phyloP scores from a whole-genome alignment of 2,113 vertebrate species.

The Larimichthys polyactis region DNA sequence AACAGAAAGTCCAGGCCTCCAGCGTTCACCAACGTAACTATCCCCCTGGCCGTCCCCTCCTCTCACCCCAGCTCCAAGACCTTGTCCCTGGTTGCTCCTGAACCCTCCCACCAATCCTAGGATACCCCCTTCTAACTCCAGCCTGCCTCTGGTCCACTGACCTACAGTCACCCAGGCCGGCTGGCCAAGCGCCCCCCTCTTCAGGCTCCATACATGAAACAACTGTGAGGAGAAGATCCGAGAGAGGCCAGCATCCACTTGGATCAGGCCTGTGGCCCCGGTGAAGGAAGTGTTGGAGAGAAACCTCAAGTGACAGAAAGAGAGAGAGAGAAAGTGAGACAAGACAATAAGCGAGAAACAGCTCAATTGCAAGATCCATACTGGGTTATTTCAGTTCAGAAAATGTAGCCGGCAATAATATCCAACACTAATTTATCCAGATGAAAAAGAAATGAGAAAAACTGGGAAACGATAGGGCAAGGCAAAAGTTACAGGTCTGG shows the following conservation, averaged over 20 bases:
- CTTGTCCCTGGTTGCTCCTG: constrained; percentile 88
- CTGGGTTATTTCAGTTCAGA: constrained; percentile 4
- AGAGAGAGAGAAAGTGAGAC: constrained; percentile 32
- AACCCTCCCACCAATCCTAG: constrained; percentile 89
- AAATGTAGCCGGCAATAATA: neutral
- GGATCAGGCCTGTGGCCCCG: constrained; percentile 92
- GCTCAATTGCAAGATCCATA: neutral
- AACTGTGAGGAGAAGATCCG: constrained; percentile 91
- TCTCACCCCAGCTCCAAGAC: constrained; percentile 88
- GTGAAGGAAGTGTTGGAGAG: constrained; percentile 94
- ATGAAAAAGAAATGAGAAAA: neutral
- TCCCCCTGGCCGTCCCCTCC: constrained; percentile 74
- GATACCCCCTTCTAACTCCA: constrained; percentile 90
- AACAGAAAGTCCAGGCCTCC: constrained; percentile 79
- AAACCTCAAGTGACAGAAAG: constrained; percentile 84
- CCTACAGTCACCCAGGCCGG: constrained; percentile 95
- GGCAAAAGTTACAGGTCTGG: constrained; percentile 42
- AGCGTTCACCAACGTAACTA: constrained; percentile 64
- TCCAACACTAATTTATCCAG: neutral
- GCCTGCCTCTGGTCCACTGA: constrained; percentile 90
- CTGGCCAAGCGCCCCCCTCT: constrained; percentile 93
- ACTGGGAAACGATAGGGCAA: neutral
- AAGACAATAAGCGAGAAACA: constrained; percentile 18
- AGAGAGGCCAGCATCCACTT: constrained; percentile 87
- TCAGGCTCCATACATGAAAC: constrained; percentile 96